phyloP scores from a whole-genome alignment of 2,797 vertebrate genomes.

The Hydrophis major region DNA sequence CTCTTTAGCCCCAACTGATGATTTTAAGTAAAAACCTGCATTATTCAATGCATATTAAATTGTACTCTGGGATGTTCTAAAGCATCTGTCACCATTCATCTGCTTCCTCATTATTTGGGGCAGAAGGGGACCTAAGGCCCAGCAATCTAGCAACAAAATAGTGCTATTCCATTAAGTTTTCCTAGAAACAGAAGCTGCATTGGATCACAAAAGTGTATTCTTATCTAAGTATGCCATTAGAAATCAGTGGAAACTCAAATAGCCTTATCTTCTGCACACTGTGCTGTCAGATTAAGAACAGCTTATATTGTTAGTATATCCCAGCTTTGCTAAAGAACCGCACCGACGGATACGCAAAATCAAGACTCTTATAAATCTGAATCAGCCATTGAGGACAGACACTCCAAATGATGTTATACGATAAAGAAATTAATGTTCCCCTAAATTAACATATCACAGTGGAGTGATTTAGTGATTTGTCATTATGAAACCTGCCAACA shows the following conservation, averaged over 20 bases:
- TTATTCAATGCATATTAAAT: not conserved
- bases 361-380: not conserved
- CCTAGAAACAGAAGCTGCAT: not conserved
- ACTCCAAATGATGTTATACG: constrained; percentile 9
- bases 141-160: not conserved
- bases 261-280: constrained; percentile 14
- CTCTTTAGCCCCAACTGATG: not conserved
- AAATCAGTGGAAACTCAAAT: not conserved
- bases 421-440: constrained; percentile 17
- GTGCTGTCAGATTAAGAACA: not conserved
- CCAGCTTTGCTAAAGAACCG: not conserved
- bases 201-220: not conserved
- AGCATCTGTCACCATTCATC: not conserved
- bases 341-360: not conserved
- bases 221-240: not conserved
- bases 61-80: not conserved
- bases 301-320: not conserved
- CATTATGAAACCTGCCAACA: constrained; percentile 22
- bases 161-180: not conserved
- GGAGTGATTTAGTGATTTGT: constrained; percentile 33
- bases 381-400: not conserved
- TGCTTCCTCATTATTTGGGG: not conserved
- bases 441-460: constrained; percentile 43
- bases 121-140: not conserved
- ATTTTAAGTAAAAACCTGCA: not conserved